Evolutionary conservation across 2,797 vertebrate genomes (phyloP), one percentile per base, ranked within the genome.

Genomic region (Lepilemur septentrionalis): DNA sequence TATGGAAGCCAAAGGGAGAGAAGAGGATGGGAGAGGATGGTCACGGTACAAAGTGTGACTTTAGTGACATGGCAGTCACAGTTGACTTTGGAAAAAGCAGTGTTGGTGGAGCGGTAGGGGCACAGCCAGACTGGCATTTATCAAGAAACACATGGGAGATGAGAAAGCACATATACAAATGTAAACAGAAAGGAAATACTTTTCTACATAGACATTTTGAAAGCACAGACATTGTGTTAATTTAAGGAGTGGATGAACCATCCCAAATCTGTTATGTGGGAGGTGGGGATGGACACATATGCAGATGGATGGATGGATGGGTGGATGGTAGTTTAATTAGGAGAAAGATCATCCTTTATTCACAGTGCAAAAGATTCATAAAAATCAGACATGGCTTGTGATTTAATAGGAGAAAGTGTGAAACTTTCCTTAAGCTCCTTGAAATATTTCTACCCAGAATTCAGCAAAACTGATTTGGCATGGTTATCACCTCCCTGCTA

Each of bases 301-400:
- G n/a, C 25, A 1, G 11, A 72, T 76, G 41, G 25, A 20, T 67
- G 15, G 41, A 18, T 91, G 38, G 76, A 38, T n/a, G 38, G 57
- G 41, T 52, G 35, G 59, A 57, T 38, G 15, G 38, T 22, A 86
- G 46, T 55, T 90, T 88, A 76, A 61, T 67, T 81, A 55, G 25
- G 84, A 93, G 23, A 93, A 91, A 93, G 38, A 78, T 22, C 57
- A 61, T 46, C 7, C 38, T 92, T 96, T 88, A 59, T 50, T 63
- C 20, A 83, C 5, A 1, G 10, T 57, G 41, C 55, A 91, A 75
- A 95, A 83, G 1, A 43, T 50, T 59, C 65, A 90, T 25, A 55
- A 76, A 89, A 96, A 46, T 41, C 41, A 84, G 35, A 15, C 50
- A 38, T 41, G 35, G 5, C 28, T 91, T 94, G 18, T 81, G 87